Evolutionary conservation across 2,113 vertebrate genomes (phyloP).

Genomic region (Erythrocercus mccallii): DNA sequence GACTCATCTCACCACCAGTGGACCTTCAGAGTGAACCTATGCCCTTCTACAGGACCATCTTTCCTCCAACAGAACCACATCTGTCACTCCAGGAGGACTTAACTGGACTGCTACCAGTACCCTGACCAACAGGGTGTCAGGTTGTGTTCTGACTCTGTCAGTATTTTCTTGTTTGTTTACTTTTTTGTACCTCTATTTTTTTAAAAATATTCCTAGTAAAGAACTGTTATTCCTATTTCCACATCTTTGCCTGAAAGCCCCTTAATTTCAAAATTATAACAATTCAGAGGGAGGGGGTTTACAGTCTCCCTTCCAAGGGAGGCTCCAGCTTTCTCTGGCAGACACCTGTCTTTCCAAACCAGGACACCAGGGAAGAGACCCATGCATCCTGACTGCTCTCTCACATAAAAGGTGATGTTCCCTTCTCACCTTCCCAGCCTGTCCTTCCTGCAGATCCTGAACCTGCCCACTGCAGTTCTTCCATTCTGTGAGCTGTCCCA

Average conservation of each 20-base stretch:
- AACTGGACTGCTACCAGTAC: background rate
- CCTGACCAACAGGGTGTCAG: background rate
- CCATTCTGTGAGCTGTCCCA: background rate
- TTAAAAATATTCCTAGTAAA: background rate
- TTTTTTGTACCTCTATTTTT: background rate
- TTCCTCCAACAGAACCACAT: background rate
- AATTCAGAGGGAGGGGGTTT: background rate
- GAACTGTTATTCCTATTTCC: background rate
- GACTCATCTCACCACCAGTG: background rate
- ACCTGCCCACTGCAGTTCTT: background rate
- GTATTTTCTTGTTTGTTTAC: background rate
- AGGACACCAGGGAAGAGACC: background rate
- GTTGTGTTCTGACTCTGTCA: background rate
- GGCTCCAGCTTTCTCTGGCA: too few species aligned
- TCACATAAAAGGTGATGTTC: background rate
- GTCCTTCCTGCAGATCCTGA: background rate
- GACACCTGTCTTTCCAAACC: background rate
- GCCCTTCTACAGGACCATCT: background rate
- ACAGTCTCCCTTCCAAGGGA: background rate
- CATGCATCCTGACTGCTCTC: background rate
- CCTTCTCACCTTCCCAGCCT: background rate
- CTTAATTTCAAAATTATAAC: background rate
- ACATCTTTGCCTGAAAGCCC: background rate
- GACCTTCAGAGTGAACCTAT: background rate
- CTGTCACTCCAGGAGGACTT: background rate